Base-by-base conservation (phyloP, 2,113 vertebrate genomes). In the Xenopus tropicalis region DNA sequence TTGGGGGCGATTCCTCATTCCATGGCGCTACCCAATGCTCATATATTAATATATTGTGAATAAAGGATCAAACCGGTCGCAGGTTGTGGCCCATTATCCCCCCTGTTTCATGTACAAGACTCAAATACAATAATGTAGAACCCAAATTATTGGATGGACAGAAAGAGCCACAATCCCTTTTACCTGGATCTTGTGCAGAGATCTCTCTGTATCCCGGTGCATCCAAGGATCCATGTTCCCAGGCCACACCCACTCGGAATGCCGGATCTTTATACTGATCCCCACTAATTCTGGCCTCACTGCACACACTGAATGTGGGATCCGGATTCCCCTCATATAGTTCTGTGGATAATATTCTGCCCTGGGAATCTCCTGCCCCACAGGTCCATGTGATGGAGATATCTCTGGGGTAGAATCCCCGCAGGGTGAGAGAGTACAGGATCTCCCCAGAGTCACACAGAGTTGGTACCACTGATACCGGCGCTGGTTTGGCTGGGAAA, bases 341-440 rank as follows among this genome's bases (percentile, higher is more conserved):
- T 20, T 71, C 44, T 46, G 11, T 58, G 62, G 63, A 67, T 59
- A 16, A 67, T 6, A 3, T 14, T 17, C 46, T 66, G n/a, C n/a
- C 17, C n/a, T 66, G 37, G 10, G 10, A 3, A 9, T 19, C 42
- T 43, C 23, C 63, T 14, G n/a, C 37, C 66, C 54, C 63, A 21
- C 17, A 48, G 7, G 3, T 67, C 71, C 71, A 74, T 37, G 10
- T 19, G 17, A 74, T 59, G 11, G 19, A 17, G 42, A 74, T 67
- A 17, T 48, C 19, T 57, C 10, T 29, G 43, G 71, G 71, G 14
- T 67, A 74, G 58, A 74, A 74, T 11, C 66, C 42, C 63, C 63
- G 11, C 42, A 74, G 6, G 3, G 22, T 29, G 2, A 74, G 11
- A 10, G 17, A 29, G 43, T 66, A 74, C 21, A 66, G 56, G 1